Conservation (phyloP, 2,113 vertebrate species). For the Psilopsiagon aymara region DNA sequence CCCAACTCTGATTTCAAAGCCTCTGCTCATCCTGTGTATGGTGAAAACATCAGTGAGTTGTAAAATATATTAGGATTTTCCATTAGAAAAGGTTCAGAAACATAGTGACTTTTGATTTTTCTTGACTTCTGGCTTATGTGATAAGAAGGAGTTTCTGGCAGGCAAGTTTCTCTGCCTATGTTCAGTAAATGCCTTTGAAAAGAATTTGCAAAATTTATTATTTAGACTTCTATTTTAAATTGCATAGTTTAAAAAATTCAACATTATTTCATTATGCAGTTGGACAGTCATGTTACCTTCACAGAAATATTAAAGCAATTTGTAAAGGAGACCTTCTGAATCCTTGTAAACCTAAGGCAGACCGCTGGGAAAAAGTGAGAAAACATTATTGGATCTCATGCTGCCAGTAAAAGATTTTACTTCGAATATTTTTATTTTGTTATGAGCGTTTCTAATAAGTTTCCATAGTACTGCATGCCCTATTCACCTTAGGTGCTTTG, state of each 20-base stretch:
- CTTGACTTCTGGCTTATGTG: background rate
- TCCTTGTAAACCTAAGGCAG: background rate
- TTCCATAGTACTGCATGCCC: background rate
- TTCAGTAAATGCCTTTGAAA: background rate
- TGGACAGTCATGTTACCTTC: background rate
- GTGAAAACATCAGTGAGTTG: background rate
- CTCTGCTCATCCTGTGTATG: background rate
- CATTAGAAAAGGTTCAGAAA: background rate
- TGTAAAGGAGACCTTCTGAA: background rate
- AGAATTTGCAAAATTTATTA: background rate
- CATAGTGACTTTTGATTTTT: background rate
- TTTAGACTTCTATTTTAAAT: background rate
- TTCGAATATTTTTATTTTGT: background rate
- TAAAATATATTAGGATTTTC: background rate
- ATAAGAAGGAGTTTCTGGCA: background rate
- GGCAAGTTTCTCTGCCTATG: background rate
- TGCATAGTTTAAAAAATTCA: background rate
- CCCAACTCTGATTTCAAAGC: background rate
- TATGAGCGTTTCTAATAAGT: background rate
- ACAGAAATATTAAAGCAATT: background rate
- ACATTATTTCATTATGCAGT: background rate
- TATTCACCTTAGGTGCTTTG: background rate
- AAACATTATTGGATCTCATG: background rate
- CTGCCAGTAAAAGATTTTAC: background rate
- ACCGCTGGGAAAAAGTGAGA: background rate